Evolutionary conservation across 2,113 vertebrate species (phyloP).

Genomic region (Tauraco erythrolophus): DNA sequence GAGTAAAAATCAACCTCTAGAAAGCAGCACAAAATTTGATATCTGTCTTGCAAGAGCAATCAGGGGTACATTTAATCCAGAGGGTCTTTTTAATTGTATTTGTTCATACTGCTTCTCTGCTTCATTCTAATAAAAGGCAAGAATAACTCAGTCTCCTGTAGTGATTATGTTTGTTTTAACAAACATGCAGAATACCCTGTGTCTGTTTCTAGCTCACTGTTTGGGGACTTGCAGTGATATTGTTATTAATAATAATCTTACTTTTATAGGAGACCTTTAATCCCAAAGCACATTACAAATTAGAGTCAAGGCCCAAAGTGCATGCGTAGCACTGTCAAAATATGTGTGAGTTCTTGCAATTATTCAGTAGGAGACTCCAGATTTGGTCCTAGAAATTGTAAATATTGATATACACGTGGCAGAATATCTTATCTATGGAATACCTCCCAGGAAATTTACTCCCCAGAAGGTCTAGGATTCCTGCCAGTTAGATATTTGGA

Average conservation of each 20-base stretch:
- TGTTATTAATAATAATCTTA: slow-evolving; percentile 27
- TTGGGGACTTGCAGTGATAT: background rate
- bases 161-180: background rate
- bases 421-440: background rate
- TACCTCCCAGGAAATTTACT: background rate
- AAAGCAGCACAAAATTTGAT: slow-evolving; percentile 14
- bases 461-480: background rate
- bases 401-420: background rate
- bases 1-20: background rate
- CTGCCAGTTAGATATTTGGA: background rate
- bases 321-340: background rate
- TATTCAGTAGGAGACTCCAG: background rate
- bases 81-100: background rate
- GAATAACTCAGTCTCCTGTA: background rate
- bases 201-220: background rate
- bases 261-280: slow-evolving; percentile 24
- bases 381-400: background rate
- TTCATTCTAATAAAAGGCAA: slow-evolving; percentile 4
- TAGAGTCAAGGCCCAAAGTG: background rate
- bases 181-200: background rate
- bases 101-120: background rate
- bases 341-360: background rate
- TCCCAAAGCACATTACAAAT: slow-evolving; percentile 35
- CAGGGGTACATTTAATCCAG: slow-evolving; percentile 15
- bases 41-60: slow-evolving; percentile 7